phyloP scores from a whole-genome alignment of 2,113 vertebrate species.

The Tragelaphus strepsiceros region DNA sequence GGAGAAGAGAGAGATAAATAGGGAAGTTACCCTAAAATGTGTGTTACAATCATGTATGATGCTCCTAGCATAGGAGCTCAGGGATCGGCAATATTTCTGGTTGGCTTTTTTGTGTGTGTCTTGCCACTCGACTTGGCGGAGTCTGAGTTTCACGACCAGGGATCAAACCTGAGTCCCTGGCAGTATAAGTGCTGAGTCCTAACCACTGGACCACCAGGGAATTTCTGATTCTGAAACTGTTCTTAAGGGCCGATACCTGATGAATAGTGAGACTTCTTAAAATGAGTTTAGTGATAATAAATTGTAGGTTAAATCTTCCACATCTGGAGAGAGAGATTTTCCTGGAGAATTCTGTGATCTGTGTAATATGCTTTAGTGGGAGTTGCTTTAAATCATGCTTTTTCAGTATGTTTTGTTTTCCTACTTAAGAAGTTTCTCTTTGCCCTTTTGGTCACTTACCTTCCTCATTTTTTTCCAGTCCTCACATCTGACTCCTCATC shows the following conservation, averaged over 20 bases:
- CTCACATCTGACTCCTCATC: background rate
- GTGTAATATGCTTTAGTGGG: background rate
- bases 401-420: background rate
- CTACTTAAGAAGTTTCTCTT: background rate
- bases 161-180: background rate
- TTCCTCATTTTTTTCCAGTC: background rate
- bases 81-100: background rate
- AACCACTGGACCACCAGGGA: background rate
- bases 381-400: background rate
- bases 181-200: background rate
- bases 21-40: background rate
- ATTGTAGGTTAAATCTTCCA: background rate
- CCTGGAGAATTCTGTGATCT: background rate
- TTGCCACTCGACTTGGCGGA: background rate
- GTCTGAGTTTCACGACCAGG: background rate
- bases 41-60: background rate
- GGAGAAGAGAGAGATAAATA: background rate
- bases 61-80: background rate
- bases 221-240: background rate
- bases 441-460: background rate
- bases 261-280: background rate
- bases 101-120: background rate
- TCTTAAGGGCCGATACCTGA: background rate
- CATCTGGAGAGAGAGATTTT: background rate
- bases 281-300: background rate